Evolutionary conservation across 2,888 invertebrate species (phyloP), one percentile per base, ranked within the genome.

Genomic region (Asteroscopus sphinx): DNA sequence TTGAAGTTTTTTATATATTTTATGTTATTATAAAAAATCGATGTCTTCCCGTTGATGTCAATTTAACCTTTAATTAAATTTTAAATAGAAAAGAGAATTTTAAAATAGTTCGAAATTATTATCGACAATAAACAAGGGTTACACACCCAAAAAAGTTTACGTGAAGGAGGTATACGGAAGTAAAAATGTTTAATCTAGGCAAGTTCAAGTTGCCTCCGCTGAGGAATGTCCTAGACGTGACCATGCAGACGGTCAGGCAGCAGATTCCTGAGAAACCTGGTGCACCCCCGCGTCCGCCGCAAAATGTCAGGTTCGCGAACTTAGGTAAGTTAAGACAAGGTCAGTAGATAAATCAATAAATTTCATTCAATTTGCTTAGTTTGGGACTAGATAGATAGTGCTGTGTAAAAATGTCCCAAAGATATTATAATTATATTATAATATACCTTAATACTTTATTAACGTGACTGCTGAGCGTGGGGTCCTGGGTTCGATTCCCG

Each of bases 171-270:
- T 48, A 39, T 33, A 15, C 30, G 8, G 35, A 25, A 42, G 44
- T 25, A 58, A 88, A 80, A 48, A 92, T 89, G 89, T 85, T 91
- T 51, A 91, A 93, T 64, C 69, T 94, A 56, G 95, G 96, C 32
- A 95, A 95, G 61, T 95, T 96, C 74, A 95, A 95, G 80, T 85
- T 98, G 77, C 96, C 97, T 42, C 96, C 97, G 32, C 81, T 97
- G 65, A 95, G 96, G 83, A 97, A 97, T 84, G 96, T 97, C 36
- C 85, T 97, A 81, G 97, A 97, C 84, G 97, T 97, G 68, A 97
- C 97, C 17, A 96, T 97, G 95, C 97, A 97, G 89, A 97, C 97
- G 15, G 95, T 97, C 42, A 95, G 97, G 77, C 97, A 97, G 83
- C 95, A 96, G 80, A 95, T 97, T 82, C 97, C 98, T 46, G 96